Percentiles rank a stretch among this genome's conserved stretches.
These are phyloP conservation scores for Neogobius melanostomus DNA, from an alignment of 2,113 vertebrate genomes.

Conservation along the genomic window DNA sequence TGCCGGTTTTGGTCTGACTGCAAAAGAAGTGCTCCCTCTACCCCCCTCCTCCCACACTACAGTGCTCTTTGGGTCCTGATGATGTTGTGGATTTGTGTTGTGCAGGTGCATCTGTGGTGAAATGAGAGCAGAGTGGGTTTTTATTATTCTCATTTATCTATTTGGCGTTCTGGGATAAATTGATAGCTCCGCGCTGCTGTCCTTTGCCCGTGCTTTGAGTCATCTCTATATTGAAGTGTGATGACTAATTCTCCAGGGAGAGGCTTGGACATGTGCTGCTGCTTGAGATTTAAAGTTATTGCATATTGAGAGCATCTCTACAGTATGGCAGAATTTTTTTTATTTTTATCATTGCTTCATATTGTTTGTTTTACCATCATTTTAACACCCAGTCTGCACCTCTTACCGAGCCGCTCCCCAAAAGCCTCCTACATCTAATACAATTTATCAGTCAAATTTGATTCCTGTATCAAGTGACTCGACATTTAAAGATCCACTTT, in stretches of 20 bases:
- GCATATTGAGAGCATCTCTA: neutral
- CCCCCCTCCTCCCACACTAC: slow-evolving; percentile 35
- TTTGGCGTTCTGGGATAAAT: neutral
- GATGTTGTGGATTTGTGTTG: slow-evolving; percentile 6
- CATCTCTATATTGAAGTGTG: slow-evolving; percentile 25
- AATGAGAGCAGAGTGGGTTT: slow-evolving; percentile 4
- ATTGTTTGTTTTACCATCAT: neutral
- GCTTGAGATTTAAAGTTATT: slow-evolving; percentile 24
- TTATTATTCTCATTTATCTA: no score
- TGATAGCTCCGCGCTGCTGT: slow-evolving; percentile 20
- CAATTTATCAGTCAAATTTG: no score
- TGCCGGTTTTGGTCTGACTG: slow-evolving; percentile 47
- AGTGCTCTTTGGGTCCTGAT: slow-evolving; percentile 38
- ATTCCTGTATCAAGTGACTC: no score
- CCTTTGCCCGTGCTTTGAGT: slow-evolving; percentile 39
- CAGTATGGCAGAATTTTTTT: neutral
- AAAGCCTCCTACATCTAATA: no score
- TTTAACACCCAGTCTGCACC: neutral
- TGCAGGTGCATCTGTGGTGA: slow-evolving; percentile 11
- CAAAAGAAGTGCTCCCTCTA: slow-evolving; percentile 56
- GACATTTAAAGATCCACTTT: no score
- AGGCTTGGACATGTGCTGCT: slow-evolving; percentile 6
- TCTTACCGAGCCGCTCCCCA: no score
- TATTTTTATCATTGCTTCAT: neutral
- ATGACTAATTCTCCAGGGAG: slow-evolving; percentile 39